Base-by-base conservation (phyloP, 1,140 invertebrate genomes). In the Phortica variegata region DNA sequence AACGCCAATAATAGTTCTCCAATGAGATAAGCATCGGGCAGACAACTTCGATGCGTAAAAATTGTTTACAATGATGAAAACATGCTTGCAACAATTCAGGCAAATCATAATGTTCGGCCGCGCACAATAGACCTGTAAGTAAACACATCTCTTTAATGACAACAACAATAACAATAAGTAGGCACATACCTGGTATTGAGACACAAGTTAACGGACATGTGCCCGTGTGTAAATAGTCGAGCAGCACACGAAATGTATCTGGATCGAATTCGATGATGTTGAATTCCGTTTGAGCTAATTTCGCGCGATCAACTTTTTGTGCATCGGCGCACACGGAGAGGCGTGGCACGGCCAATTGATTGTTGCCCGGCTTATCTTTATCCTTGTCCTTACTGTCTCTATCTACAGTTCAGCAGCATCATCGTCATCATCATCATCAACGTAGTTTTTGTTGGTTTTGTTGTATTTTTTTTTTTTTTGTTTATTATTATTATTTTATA, bases 1-100 rank as follows among this genome's bases (percentile, higher is more conserved):
- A 96, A 36, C 93, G 83, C 92, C 93, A 95, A 75, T 93, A 95
- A 76, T 95, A 95, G 76, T 95, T 95, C 75, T 95, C 93, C 57
- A 96, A 79, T 17, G 89, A 89, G 77, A 89, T 90, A 18, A 95
- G 81, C 93, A 96, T 96, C 39, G 87, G 85, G 77, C 92, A 94
- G 8, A 93, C 92, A 58, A 95, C 89, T 78, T 94, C 91, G 65
- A 95, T 91, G 43, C 91, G 81, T 2, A 96, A 79, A 73, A 93
- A 93, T 65, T 95, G 93, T 75, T 95, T 95, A 43, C 92, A 92
- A 65, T 95, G 93, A 75, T 95, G 93, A 76, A 96, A 95, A 76
- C 93, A 95, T 0, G 93, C 93, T 73, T 95, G 92, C 19, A 95
- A 79, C 16, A 96, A 79, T 73, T 96, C 93, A 0, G 93, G 92